A percentile compares a stretch with the other conserved stretches of the same genome.
Evolutionary conservation across 1,140 invertebrate species (phyloP).

Genomic region (Phocides pigmalion): DNA sequence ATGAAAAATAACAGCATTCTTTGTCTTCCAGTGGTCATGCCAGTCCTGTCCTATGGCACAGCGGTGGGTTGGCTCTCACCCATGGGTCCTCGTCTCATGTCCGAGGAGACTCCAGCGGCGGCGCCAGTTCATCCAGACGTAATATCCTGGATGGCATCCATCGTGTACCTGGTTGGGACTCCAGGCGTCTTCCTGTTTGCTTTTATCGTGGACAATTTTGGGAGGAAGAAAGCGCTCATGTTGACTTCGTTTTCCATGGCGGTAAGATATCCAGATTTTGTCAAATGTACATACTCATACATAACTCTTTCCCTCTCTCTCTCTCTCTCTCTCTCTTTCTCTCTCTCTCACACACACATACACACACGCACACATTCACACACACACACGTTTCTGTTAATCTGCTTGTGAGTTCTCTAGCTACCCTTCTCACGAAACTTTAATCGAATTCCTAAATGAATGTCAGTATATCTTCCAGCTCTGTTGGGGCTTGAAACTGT

Average conservation of each 20-base stretch:
- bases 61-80: constrained; percentile 74
- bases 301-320: no score
- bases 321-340: no score
- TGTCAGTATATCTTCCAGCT: constrained; percentile 44
- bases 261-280: no score
- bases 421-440: no score
- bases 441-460: no score
- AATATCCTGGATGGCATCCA: constrained; percentile 78
- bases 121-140: constrained; percentile 60
- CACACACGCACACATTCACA: no score
- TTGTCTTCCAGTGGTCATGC: constrained; percentile 63
- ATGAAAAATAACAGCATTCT: background rate
- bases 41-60: constrained; percentile 72
- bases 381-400: no score
- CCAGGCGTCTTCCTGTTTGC: constrained; percentile 72
- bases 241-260: constrained; percentile 66
- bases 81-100: constrained; percentile 68
- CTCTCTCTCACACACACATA: no score
- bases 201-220: constrained; percentile 70
- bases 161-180: constrained; percentile 65
- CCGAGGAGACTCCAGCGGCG: constrained; percentile 54
- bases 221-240: constrained; percentile 69
- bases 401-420: no score
- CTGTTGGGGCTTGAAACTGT: constrained; percentile 70
- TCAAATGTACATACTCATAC: no score